Base-by-base conservation (phyloP, 2,888 invertebrate species). In the Chironomus riparius region DNA sequence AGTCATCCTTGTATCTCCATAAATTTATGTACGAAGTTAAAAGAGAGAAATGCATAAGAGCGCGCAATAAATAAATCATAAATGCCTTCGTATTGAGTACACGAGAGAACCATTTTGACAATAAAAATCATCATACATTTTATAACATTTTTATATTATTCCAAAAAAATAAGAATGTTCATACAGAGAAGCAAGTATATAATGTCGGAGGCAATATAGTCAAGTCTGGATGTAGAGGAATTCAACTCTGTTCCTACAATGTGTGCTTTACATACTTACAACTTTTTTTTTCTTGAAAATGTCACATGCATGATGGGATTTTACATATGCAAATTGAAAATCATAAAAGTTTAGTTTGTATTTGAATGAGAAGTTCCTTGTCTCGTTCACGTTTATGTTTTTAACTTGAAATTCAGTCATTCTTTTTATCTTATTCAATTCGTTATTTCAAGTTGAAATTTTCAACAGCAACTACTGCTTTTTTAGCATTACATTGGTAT, bases 41-140 rank as follows among this genome's bases (percentile, higher is more conserved):
- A 38, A 56, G 15, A 18, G 56, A 56, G 68, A 38, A 38, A 38
- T 38, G 38, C 38, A 38, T 38, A 28, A 28, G n/a, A 28, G 15
- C 10, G 12, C 70, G 62, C 18, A 62, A 72, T 72, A 72, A 72
- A 72, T 72, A 72, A 72, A 72, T 72, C 72, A 72, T 72, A 72
- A 72, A 50, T 18, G 62, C 62, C 28, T 72, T 50, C 13, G 38
- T 15, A 22, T 38, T 22, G 22, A 18, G 50, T 62, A 56, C n/a
- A 56, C n/a, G 56, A 56, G 56, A 18, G 56, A 56, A 56, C 15
- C 56, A 22, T 65, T 38, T 22, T 68, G 61, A 62, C 72, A 72
- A 72, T 72, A 72, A 72, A 72, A 72, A 61, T 72, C 72, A 61
- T 72, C 62, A 21, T 70, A 48, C 48, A 22, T 48, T 47, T 70